Evolutionary conservation across 2,888 invertebrate species (phyloP), one percentile per base, ranked within the genome.

Genomic region (Octonoba sinensis): DNA sequence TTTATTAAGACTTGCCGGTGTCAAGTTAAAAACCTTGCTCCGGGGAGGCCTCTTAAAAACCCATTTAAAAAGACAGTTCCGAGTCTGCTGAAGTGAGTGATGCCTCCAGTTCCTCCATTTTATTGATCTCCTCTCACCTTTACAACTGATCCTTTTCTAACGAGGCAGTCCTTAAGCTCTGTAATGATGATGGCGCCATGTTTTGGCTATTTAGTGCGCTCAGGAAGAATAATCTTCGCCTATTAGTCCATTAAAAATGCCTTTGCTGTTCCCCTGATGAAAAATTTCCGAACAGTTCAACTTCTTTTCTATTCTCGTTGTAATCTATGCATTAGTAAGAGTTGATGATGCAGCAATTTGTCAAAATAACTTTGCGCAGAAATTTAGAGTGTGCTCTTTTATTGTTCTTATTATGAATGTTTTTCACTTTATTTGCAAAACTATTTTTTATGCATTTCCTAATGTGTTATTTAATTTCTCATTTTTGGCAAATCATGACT

Each of bases 61-160:
- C 73, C 49, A 81, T 81, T 81, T 81, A 81, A 81, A 73, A 65
- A 65, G 65, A 65, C 62, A 69, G 73, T 79, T 59, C 44, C 13
- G 24, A 62, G 54, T 74, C 47, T 73, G 62, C 73, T 49, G 56
- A 1, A 54, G 60, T 73, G 73, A 73, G 49, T 79, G 78, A 79
- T 71, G 77, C 56, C 54, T 44, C 8, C 44, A 36, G 16, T 18
- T 49, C 49, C 54, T 73, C 66, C 47, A 36, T 27, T 47, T 15
- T 62, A 81, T 81, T 56, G 79, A 81, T 81, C 70, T 59, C 20
- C 49, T 77, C 71, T 71, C 77, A 71, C 77, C 71, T 77, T 77
- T 49, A 1, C 20, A 47, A 71, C 20, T 22, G 57, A 64, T 70
- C 65, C 57, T 65, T 57, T 56, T 71, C 64, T 77, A 77, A 70